These are phyloP conservation scores for Caenorhabditis remanei DNA, from an alignment of 1,140 invertebrate genomes.

Conservation along the genomic window DNA sequence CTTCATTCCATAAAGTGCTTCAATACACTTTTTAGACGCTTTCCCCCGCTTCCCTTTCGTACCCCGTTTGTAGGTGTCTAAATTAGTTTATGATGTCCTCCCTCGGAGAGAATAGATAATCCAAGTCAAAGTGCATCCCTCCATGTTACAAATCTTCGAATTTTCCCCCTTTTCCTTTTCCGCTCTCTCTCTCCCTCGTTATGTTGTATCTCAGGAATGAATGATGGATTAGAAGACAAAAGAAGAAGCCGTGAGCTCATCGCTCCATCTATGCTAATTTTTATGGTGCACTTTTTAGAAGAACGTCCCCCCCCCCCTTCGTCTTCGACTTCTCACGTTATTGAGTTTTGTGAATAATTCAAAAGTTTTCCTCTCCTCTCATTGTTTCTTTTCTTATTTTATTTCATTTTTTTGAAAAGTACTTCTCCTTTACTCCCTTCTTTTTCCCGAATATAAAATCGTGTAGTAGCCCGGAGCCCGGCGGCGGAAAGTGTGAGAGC, in stretches of 20 bases:
- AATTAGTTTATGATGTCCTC: conserved; percentile 43
- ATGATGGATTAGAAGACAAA: conserved; percentile 50
- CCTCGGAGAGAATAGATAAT: conserved; percentile 36
- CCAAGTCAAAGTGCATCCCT: conserved; percentile 45
- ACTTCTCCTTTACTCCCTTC: background rate
- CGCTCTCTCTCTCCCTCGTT: background rate
- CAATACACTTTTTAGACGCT: conserved; percentile 2
- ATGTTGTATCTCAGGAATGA: conserved; percentile 28
- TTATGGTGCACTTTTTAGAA: conserved; percentile 1
- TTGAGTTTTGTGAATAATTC: conserved; percentile 52
- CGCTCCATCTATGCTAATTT: conserved; percentile 30
- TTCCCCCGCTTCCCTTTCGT: background rate
- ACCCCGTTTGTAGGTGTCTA: conserved; percentile 48
- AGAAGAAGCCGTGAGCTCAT: conserved; percentile 33
- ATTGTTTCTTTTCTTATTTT: too few species aligned
- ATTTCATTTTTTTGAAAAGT: background rate
- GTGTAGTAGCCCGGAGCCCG: background rate
- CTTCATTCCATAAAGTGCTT: conserved; percentile 56
- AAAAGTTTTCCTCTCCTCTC: background rate
- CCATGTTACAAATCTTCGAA: background rate
- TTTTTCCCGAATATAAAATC: conserved; percentile 36
- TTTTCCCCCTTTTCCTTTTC: background rate
- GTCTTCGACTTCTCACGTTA: background rate
- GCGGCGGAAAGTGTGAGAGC: conserved; percentile 10
- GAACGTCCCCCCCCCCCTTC: conserved; percentile 1